Base-by-base conservation (phyloP, 2,888 invertebrate species). In the Dorcus parallelipipedus region DNA sequence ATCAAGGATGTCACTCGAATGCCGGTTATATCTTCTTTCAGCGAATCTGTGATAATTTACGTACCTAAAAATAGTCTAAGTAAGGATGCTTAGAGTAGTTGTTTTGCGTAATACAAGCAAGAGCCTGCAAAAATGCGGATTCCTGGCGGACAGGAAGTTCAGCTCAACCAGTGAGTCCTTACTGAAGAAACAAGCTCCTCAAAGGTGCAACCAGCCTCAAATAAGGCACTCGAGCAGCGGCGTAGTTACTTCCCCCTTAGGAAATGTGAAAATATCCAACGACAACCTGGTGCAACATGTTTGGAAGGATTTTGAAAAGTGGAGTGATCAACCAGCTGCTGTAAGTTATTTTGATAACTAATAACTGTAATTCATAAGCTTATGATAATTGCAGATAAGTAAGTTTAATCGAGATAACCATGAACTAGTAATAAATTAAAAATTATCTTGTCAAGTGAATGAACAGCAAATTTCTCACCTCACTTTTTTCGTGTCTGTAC, bases 271-370 rank as follows among this genome's bases (percentile, higher is more conserved):
- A 64, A 76, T 84, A 59, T 84, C 84, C 0, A 82, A 82, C 49
- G 80, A 82, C 71, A 81, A 83, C 52, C 72, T 88, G 56, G 82
- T 84, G 26, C 83, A 88, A 40, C 81, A 80, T 73, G 76, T 88
- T 56, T 88, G 84, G 78, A 78, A 80, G 61, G 80, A 84, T 65
- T 66, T 80, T 33, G 82, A 83, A 48, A 71, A 82, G 59, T 85
- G 84, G 82, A 76, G 81, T 8, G 83, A 86, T 65, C 78, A 81
- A 63, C 84, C 86, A 26, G 84, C 84, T 58, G 79, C 86, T 78
- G 89, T 89, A 79, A 85, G 86, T 83, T 14, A 14, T 14, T 14
- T 14, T 33, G 26, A 33, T 33, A 33, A 6, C 1, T 33, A 6
- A 7, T 33, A 20, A 20, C 2, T 2, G 1, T 33, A 6, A 33